Base-by-base conservation (phyloP, 2,797 vertebrate species). In the Numenius phaeopus region DNA sequence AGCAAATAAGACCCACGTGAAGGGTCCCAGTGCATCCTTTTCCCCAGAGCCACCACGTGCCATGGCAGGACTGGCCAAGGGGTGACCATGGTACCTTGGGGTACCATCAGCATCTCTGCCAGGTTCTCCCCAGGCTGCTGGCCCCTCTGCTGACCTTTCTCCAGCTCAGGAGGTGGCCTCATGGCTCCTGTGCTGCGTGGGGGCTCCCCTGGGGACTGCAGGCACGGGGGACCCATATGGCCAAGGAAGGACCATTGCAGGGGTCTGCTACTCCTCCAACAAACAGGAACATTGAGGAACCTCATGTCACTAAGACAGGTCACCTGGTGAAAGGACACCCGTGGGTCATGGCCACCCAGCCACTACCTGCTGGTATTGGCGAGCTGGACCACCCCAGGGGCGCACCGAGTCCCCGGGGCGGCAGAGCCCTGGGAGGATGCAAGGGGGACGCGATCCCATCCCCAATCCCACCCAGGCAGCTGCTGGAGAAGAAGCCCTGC, bases 211-310 rank as follows among this genome's bases (percentile, higher is more conserved):
- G 58, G 22, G 50, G n/a, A 39, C 0, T 24, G 54, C 57, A 42
- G 62, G 32, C 42, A 42, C 0, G 0, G 12, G 40, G 26, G 29
- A 73, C 40, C 47, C 49, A 5, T 0, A 1, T 2, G 8, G 29
- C 39, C 80, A 67, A 24, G 47, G 26, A 49, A 30, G 13, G 34
- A 16, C 34, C 52, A 30, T 14, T 0, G 7, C 42, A 71, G 47
- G 46, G 16, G 2, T 21, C 32, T 57, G 32, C 11, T 1, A 11
- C 16, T 73, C n/a, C 77, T 83, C 37, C 34, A 29, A 34, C 1
- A 0, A 37, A 47, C 18, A 49, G 50, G 44, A 6, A 5, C 46
- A 40, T 7, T 3, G 24, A 64, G 64, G 55, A 8, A 40, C 22
- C 49, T 21, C 29, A 23, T 32, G 16, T 55, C 54, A 42, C 7